Percentiles rank a stretch among this genome's conserved stretches.
phyloP scores from a whole-genome alignment of 2,113 vertebrate species.

The Odontophorus gujanensis region DNA sequence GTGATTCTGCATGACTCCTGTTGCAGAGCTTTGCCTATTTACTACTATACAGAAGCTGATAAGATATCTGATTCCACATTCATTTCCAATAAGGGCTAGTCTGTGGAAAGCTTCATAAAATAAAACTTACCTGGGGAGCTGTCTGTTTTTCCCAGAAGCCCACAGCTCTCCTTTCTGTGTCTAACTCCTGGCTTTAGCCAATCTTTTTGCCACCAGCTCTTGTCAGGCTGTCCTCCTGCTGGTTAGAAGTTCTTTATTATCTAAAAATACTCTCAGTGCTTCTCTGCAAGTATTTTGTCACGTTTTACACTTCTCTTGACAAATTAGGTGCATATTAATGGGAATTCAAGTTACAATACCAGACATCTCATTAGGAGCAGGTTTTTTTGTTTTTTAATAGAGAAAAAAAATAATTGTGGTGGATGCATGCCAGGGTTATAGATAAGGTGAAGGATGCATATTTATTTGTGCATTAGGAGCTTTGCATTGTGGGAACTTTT shows the following conservation, averaged over 20 bases:
- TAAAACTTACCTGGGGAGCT: background rate
- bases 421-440: background rate
- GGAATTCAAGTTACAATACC: background rate
- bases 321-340: background rate
- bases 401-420: background rate
- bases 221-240: background rate
- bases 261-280: background rate
- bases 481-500: background rate
- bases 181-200: background rate
- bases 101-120: background rate
- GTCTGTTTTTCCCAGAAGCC: background rate
- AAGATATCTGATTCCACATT: background rate
- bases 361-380: background rate
- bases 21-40: background rate
- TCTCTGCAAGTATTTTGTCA: background rate
- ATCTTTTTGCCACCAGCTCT: background rate
- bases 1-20: background rate
- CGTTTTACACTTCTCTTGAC: background rate
- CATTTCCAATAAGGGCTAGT: background rate
- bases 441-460: background rate
- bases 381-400: background rate
- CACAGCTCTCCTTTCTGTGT: background rate
- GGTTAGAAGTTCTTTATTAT: background rate
- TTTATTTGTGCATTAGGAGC: background rate
- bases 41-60: accelerated